phyloP scores from a whole-genome alignment of 2,113 vertebrate species.

The Oryzias curvinotus region DNA sequence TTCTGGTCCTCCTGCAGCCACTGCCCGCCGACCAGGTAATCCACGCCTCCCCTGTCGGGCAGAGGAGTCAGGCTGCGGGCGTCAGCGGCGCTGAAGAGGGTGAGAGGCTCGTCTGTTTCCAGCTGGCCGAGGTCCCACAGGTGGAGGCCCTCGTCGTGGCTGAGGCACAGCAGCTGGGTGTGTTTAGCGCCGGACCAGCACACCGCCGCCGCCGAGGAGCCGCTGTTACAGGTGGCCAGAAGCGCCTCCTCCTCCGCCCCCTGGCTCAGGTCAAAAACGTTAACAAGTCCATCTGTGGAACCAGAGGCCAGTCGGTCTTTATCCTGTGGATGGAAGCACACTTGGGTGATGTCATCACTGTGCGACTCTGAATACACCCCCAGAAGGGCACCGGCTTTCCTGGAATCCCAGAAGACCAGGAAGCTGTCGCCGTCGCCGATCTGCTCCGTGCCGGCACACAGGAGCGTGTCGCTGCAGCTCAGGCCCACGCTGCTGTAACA shows the following conservation, averaged over 20 bases:
- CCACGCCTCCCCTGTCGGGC: conserved; percentile 57
- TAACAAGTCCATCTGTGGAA: conserved; percentile 91
- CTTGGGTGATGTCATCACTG: conserved; percentile 90
- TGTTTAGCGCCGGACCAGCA: conserved; percentile 84
- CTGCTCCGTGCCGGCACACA: conserved; percentile 92
- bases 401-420: conserved; percentile 92
- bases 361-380: conserved; percentile 95
- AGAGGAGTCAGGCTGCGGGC: conserved; percentile 65
- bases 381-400: conserved; percentile 66
- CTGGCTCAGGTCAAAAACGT: conserved; percentile 87
- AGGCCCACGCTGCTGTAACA: conserved; percentile 87
- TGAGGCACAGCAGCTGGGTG: conserved; percentile 84
- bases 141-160: conserved; percentile 88
- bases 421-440: conserved; percentile 82
- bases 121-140: conserved; percentile 88
- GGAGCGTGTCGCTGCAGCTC: conserved; percentile 79
- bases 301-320: conserved; percentile 83
- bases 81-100: conserved; percentile 76
- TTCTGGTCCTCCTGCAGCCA: conserved; percentile 81
- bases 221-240: conserved; percentile 86
- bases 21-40: conserved; percentile 86
- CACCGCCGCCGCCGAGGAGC: conserved; percentile 83
- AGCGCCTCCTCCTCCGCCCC: conserved; percentile 89
- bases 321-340: conserved; percentile 86
- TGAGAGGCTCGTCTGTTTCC: conserved; percentile 83